These are phyloP conservation scores for Lonchura striata DNA, from an alignment of 2,113 vertebrate species.

Conservation along the genomic window DNA sequence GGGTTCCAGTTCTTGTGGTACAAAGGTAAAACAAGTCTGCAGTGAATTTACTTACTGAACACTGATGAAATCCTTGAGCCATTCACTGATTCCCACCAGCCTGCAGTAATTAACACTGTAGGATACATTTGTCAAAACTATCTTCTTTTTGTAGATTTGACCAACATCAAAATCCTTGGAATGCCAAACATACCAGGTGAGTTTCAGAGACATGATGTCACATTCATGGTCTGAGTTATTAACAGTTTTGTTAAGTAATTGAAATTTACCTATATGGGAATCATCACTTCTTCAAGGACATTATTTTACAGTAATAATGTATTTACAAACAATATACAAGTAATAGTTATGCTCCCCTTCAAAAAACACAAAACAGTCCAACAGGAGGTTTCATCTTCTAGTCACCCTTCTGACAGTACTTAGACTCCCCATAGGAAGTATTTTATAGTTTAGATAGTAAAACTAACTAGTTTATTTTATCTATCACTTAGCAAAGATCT, in stretches of 20 bases:
- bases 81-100: conserved; percentile 77
- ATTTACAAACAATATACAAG: neutral
- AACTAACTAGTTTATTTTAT: neutral
- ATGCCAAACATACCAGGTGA: neutral
- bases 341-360: neutral
- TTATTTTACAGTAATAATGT: neutral
- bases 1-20: neutral
- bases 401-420: neutral
- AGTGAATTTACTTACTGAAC: conserved; percentile 77
- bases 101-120: conserved; percentile 81
- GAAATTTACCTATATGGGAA: neutral
- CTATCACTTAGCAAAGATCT: neutral
- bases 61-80: conserved; percentile 79
- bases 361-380: neutral
- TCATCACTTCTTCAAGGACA: neutral
- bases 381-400: neutral
- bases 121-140: conserved; percentile 83
- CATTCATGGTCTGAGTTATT: neutral
- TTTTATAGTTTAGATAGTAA: neutral
- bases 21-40: neutral
- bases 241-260: neutral
- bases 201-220: neutral
- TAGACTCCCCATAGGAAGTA: neutral
- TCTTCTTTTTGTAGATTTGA: conserved; percentile 85
- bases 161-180: conserved; percentile 90